phyloP scores from a whole-genome alignment of 2,797 vertebrate species.

The Sebastes taczanowskii region DNA sequence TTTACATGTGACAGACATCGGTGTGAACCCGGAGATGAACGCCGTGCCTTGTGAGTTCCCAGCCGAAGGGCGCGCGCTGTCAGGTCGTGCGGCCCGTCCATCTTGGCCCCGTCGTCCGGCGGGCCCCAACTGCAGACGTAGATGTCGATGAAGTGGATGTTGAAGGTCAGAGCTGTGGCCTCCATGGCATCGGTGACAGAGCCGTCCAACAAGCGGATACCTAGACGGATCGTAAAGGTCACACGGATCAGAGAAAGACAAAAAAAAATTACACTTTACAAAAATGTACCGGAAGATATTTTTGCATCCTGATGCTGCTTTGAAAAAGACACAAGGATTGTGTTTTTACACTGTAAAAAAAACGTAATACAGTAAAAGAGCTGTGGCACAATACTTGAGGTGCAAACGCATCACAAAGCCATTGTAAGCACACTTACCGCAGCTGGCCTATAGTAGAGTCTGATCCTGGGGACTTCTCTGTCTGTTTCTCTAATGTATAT shows the following conservation, averaged over 20 bases:
- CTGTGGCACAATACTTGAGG: not conserved
- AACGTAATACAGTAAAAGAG: not conserved
- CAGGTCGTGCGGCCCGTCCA: slow-evolving; percentile 71
- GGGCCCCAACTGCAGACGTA: slow-evolving; percentile 77
- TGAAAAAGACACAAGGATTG: not conserved
- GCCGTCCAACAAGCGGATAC: slow-evolving; percentile 70
- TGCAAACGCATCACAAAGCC: not conserved
- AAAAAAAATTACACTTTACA: not conserved
- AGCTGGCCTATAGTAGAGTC: not conserved
- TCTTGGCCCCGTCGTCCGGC: slow-evolving; percentile 64
- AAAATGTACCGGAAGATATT: not conserved
- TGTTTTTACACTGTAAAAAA: not conserved
- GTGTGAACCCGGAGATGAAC: slow-evolving; percentile 55
- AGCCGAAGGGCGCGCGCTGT: slow-evolving; percentile 64
- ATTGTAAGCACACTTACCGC: not conserved
- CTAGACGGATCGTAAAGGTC: slow-evolving; percentile 51
- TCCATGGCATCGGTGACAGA: slow-evolving; percentile 75
- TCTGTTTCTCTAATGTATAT: no score
- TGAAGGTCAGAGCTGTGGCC: slow-evolving; percentile 77
- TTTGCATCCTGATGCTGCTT: not conserved
- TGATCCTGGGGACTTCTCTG: no score
- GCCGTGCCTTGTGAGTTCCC: slow-evolving; percentile 63
- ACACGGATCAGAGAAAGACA: slow-evolving; percentile 28
- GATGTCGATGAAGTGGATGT: slow-evolving; percentile 75
- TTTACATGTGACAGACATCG: slow-evolving; percentile 37